Conservation (phyloP, 2,888 invertebrate species). For the Pterobdella sp. region DNA sequence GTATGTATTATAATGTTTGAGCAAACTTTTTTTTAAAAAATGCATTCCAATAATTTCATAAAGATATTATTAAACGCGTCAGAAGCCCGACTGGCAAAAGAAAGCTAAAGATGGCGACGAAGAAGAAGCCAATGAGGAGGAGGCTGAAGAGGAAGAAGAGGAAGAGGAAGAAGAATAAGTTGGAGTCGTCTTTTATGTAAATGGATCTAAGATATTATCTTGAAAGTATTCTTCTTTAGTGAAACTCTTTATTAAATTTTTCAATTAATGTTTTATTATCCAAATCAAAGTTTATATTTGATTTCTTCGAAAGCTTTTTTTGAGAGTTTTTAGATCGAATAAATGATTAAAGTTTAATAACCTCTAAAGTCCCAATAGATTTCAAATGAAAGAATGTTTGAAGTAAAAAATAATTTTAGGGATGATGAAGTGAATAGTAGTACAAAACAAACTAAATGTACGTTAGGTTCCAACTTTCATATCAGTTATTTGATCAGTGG, state of each 20-base stretch:
- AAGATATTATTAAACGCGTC: neutral
- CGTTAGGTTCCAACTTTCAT: too few relatives aligned
- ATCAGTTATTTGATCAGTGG: too few relatives aligned
- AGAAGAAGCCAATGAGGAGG: slow-evolving; percentile 34
- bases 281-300: too few relatives aligned
- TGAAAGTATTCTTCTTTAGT: slow-evolving; percentile 7
- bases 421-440: too few relatives aligned
- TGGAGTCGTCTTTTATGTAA: slow-evolving; percentile 1
- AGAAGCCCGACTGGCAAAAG: slow-evolving; percentile 38
- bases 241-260: neutral
- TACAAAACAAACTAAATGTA: too few relatives aligned
- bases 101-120: slow-evolving; percentile 35
- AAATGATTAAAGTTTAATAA: too few relatives aligned
- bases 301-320: too few relatives aligned
- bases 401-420: too few relatives aligned
- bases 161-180: slow-evolving; percentile 27
- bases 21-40: neutral
- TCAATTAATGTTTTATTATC: too few relatives aligned
- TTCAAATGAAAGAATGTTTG: too few relatives aligned
- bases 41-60: neutral
- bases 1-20: neutral
- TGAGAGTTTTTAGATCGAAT: too few relatives aligned
- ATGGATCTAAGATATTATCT: neutral
- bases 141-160: slow-evolving; percentile 32
- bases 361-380: too few relatives aligned